Evolutionary conservation across 2,888 invertebrate species (phyloP).

Genomic region (Bellardia bayeri): DNA sequence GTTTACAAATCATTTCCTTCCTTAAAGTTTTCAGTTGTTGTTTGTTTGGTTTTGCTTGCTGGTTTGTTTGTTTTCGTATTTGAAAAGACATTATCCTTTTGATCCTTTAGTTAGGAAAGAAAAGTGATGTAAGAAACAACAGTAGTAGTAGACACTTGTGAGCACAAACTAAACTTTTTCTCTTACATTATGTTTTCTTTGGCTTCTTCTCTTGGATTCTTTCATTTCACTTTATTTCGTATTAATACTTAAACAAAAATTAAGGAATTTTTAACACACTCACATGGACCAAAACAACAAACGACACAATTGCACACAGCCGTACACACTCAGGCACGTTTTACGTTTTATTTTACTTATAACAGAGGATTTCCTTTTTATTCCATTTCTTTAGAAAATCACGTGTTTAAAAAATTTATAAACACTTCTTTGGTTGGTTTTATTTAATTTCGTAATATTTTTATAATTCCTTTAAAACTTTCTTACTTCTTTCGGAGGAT

Average conservation of each 20-base stretch:
- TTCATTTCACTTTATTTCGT: background rate
- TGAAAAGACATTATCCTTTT: conserved; percentile 55
- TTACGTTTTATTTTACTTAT: background rate
- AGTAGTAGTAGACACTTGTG: background rate
- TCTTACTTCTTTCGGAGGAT: conserved; percentile 53
- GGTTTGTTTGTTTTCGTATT: conserved; percentile 53
- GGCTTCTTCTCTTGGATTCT: background rate
- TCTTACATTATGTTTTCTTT: conserved; percentile 1
- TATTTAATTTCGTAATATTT: background rate
- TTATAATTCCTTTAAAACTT: background rate
- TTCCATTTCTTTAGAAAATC: background rate
- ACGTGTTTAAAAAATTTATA: conserved; percentile 28
- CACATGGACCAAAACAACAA: background rate
- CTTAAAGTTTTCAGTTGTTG: conserved; percentile 58
- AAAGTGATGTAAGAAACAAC: conserved; percentile 3
- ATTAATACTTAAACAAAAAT: background rate
- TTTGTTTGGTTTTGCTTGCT: conserved; percentile 31
- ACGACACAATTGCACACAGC: conserved; percentile 1
- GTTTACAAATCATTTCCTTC: conserved; percentile 73
- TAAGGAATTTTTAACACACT: conserved; percentile 8
- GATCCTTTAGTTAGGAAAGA: conserved; percentile 27
- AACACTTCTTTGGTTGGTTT: background rate
- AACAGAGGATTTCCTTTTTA: conserved; percentile 5
- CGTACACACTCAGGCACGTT: background rate
- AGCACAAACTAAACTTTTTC: conserved; percentile 20